Percentiles rank a stretch among this genome's conserved stretches.
These are phyloP conservation scores for Trichonephila inaurata DNA, from an alignment of 1,140 invertebrate species.

Conservation along the genomic window DNA sequence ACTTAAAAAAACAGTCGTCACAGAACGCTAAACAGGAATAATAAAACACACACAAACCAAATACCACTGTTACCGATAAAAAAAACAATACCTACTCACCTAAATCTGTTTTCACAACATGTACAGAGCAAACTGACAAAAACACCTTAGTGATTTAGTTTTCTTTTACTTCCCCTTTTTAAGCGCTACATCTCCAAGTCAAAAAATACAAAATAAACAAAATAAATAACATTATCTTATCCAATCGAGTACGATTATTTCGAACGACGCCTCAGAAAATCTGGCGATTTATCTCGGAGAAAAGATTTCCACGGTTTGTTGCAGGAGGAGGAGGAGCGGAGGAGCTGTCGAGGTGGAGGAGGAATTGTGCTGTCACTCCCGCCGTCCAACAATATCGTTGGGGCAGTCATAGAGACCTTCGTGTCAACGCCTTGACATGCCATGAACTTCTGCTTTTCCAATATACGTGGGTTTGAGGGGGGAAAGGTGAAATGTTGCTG, in stretches of 20 bases:
- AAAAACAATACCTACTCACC: constrained; percentile 17
- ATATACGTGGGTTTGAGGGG: constrained; percentile 44
- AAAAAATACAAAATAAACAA: background rate
- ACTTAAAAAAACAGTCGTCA: no score
- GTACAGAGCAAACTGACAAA: constrained; percentile 22
- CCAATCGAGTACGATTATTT: constrained; percentile 65
- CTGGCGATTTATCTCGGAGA: constrained; percentile 54
- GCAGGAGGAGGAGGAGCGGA: background rate
- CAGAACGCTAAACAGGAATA: no score
- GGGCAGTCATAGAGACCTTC: background rate
- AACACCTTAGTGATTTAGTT: constrained; percentile 3
- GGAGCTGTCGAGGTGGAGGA: background rate
- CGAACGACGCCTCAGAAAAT: constrained; percentile 27
- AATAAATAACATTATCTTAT: constrained; percentile 62
- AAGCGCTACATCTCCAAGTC: background rate
- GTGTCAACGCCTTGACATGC: constrained; percentile 53
- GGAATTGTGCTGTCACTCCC: constrained; percentile 64
- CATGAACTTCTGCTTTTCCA: constrained; percentile 62
- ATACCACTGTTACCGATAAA: background rate
- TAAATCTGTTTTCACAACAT: constrained; percentile 17
- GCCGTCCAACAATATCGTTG: constrained; percentile 40
- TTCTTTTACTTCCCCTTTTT: background rate
- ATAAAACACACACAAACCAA: background rate
- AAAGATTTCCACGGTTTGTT: constrained; percentile 32
- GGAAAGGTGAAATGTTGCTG: background rate